Conservation (phyloP, 2,113 vertebrate genomes). For the Calidris pygmaea region DNA sequence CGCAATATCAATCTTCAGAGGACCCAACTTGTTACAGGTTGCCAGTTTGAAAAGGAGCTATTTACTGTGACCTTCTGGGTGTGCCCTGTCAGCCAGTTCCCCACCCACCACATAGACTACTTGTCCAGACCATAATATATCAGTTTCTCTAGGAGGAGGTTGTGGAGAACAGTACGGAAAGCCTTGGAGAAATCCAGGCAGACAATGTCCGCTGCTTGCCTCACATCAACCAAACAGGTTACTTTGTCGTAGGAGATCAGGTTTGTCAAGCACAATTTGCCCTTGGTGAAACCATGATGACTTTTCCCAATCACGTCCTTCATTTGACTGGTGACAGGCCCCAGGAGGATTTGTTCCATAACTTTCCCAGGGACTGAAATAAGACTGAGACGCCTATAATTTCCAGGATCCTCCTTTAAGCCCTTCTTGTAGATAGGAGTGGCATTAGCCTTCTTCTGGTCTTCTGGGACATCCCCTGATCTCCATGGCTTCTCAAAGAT, state of each 20-base stretch:
- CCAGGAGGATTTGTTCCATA: background rate
- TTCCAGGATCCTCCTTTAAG: background rate
- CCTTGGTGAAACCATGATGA: background rate
- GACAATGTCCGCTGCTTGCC: background rate
- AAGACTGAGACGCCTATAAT: background rate
- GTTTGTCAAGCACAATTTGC: background rate
- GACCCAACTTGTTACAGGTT: background rate
- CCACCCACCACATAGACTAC: background rate
- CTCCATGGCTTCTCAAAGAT: background rate
- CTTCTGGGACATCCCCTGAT: background rate
- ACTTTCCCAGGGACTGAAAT: background rate
- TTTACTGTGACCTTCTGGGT: background rate
- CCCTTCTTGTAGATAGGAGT: background rate
- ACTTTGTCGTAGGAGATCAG: background rate
- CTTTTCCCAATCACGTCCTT: background rate
- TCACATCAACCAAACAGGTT: background rate
- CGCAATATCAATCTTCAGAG: background rate
- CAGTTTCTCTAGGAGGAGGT: background rate
- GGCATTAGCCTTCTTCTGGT: background rate
- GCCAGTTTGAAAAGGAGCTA: background rate
- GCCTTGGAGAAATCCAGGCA: background rate
- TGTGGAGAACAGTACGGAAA: background rate
- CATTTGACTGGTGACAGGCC: background rate
- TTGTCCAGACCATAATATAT: background rate
- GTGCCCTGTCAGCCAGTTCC: background rate